Conservation (phyloP, 2,113 vertebrate species). For the Planiliza haematocheilus region DNA sequence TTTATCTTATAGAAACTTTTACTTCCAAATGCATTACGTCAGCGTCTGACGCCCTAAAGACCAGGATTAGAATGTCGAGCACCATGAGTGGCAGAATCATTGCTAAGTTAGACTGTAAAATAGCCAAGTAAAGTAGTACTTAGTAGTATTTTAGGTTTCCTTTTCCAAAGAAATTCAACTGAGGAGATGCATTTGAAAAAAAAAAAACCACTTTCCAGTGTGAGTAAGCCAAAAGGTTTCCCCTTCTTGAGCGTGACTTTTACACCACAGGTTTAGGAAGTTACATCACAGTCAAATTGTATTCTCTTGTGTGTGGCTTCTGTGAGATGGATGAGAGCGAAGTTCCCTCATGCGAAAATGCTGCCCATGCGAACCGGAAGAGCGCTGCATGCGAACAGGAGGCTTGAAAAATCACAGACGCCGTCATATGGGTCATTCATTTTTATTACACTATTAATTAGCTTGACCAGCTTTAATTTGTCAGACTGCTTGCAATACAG, state of each 20-base stretch:
- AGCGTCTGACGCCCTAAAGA: not conserved
- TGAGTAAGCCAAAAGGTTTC: slow-evolving; percentile 43
- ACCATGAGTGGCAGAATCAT: too few relatives aligned
- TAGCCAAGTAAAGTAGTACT: too few relatives aligned
- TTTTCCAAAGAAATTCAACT: slow-evolving; percentile 65
- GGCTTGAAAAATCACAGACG: slow-evolving; percentile 41
- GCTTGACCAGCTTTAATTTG: slow-evolving; percentile 77
- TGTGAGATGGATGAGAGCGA: not conserved
- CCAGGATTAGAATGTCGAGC: not conserved
- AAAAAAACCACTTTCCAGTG: slow-evolving; percentile 37
- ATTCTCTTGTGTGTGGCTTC: not conserved
- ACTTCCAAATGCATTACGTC: slow-evolving; percentile 14
- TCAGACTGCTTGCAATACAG: slow-evolving; percentile 79
- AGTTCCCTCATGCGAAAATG: slow-evolving; percentile 3
- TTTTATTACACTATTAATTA: slow-evolving; percentile 84
- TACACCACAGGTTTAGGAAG: slow-evolving; percentile 16
- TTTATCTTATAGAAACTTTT: slow-evolving; percentile 28
- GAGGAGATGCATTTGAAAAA: not conserved
- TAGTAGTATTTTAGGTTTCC: slow-evolving; percentile 59
- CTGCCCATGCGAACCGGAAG: not conserved
- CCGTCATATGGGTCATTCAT: slow-evolving; percentile 81
- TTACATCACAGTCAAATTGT: slow-evolving; percentile 1
- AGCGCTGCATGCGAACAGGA: not conserved
- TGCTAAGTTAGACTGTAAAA: too few relatives aligned
- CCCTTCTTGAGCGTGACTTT: slow-evolving; percentile 34